A percentile compares a stretch with the other conserved stretches of the same genome.
These are phyloP conservation scores for Plebejus anna DNA, from an alignment of 2,888 invertebrate species.

Conservation along the genomic window DNA sequence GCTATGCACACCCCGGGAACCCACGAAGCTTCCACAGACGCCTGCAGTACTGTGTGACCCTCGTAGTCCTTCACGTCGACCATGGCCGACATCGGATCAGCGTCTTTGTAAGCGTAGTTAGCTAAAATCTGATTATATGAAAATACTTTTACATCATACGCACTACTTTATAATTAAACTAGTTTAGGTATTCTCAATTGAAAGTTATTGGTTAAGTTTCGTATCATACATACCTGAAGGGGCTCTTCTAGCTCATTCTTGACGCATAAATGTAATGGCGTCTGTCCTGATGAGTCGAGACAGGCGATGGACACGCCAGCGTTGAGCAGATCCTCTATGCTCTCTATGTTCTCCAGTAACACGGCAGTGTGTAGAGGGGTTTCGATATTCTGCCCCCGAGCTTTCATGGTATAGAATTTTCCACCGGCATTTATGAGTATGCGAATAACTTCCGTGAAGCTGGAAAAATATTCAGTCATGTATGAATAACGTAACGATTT, in stretches of 20 bases:
- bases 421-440: slow-evolving; percentile 55
- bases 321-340: slow-evolving; percentile 62
- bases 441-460: slow-evolving; percentile 54
- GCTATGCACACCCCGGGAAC: slow-evolving; percentile 73
- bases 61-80: slow-evolving; percentile 70
- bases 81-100: slow-evolving; percentile 59
- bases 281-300: slow-evolving; percentile 64
- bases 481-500: neutral
- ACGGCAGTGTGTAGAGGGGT: slow-evolving; percentile 78
- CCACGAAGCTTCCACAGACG: slow-evolving; percentile 74
- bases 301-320: slow-evolving; percentile 63
- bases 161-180: neutral
- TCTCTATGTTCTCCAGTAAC: slow-evolving; percentile 61
- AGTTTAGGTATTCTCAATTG: too few species aligned
- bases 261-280: slow-evolving; percentile 76
- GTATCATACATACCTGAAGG: slow-evolving; percentile 53
- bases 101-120: slow-evolving; percentile 57
- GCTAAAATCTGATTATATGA: slow-evolving; percentile 53
- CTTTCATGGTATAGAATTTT: slow-evolving; percentile 49
- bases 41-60: slow-evolving; percentile 75
- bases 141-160: neutral
- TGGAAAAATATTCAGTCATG: slow-evolving; percentile 37
- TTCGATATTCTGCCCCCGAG: slow-evolving; percentile 47
- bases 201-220: too few species aligned
- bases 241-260: slow-evolving; percentile 62